Evolutionary conservation across 2,113 vertebrate species (phyloP), one percentile per base, ranked within the genome.

Genomic region (Zapornia atra): DNA sequence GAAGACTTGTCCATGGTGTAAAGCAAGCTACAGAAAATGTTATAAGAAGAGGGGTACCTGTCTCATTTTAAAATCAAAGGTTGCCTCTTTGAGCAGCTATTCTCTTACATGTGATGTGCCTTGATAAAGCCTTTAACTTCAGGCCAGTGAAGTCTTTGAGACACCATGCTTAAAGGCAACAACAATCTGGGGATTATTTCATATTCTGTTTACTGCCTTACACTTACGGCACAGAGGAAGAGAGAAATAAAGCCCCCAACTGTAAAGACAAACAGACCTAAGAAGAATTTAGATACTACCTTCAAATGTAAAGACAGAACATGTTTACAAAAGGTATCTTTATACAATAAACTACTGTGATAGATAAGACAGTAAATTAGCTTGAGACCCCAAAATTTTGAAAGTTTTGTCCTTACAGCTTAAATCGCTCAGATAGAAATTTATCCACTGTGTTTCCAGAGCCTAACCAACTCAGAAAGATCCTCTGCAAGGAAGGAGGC

Each of bases 231-330:
- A 66, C 40, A 86, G 40, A 82, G 11, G 28, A 92, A 65, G 4
- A 86, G 71, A 79, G 70, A 92, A 93, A 86, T 48, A 87, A 76
- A 25, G 2, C 10, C 40, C n/a, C 33, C 26, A 76, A 46, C 5
- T 80, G 82, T 77, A 66, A 86, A 33, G 53, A 86, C 77, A 88
- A 95, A 86, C 63, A 92, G 29, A 90, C 77, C 81, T 83, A 92
- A 90, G 29, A 69, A 88, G 36, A 61, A 80, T 73, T 86, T 77
- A 90, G 79, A 92, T 0, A 5, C 46, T 57, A 51, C 25, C 64
- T 83, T 86, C 50, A 81, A 88, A 90, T 46, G 80, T 56, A 88
- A 80, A 92, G 22, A n/a, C 44, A 53, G 63, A 60, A 56, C 0
- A 2, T 81, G 54, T 57, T 31, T n/a, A 82, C 28, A 38, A 66